Evolutionary conservation across 2,888 invertebrate species (phyloP).

Genomic region (Dorcus parallelipipedus): DNA sequence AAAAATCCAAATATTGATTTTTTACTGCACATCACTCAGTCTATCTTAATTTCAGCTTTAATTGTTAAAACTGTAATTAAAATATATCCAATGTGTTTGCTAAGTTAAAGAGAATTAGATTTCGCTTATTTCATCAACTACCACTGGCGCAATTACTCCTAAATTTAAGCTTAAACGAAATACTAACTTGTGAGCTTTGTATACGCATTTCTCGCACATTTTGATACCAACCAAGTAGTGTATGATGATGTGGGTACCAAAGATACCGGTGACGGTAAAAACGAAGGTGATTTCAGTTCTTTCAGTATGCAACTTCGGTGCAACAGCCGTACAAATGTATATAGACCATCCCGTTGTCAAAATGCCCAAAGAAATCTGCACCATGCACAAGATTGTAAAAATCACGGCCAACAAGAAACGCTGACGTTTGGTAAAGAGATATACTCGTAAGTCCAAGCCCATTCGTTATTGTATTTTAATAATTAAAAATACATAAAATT

Average conservation of each 20-base stretch:
- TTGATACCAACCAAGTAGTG: conserved; percentile 44
- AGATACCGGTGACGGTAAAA: conserved; percentile 43
- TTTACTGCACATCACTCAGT: too few species aligned
- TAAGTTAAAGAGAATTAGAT: too few species aligned
- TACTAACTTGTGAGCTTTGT: conserved; percentile 43
- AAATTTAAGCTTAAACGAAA: neutral
- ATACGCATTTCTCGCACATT: conserved; percentile 43
- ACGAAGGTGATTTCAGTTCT: conserved; percentile 45
- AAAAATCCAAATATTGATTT: too few species aligned
- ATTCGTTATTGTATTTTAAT: neutral
- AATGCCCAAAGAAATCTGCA: conserved; percentile 41
- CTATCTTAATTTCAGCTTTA: too few species aligned
- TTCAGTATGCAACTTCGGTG: conserved; percentile 44
- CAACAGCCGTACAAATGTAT: conserved; percentile 39
- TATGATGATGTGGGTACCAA: conserved; percentile 42
- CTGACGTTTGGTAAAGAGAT: conserved; percentile 29
- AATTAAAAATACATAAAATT: too few species aligned
- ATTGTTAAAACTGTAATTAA: too few species aligned
- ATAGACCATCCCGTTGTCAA: conserved; percentile 38
- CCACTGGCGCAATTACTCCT: too few species aligned
- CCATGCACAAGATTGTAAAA: conserved; percentile 36
- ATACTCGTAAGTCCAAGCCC: conserved; percentile 6
- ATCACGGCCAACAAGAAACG: conserved; percentile 33
- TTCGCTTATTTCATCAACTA: too few species aligned
- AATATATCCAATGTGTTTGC: too few species aligned